Base-by-base conservation (phyloP, 2,888 invertebrate genomes). In the Philonicus albiceps region DNA sequence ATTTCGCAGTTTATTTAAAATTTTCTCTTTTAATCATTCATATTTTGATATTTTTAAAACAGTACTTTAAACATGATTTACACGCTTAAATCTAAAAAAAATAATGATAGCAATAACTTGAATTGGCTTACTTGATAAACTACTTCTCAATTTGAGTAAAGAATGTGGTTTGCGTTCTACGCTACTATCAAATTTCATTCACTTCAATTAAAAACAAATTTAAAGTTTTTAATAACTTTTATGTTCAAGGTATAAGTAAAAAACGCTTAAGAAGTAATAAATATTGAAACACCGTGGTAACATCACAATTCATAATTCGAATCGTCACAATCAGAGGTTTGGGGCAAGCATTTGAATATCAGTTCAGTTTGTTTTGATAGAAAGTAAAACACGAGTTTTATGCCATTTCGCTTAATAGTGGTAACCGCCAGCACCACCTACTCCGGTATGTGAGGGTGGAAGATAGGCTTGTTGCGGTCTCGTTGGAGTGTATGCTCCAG, bases 401-500 rank as follows among this genome's bases (percentile, higher is more conserved):
- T 55, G 22, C 34, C 40, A 84, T 73, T 49, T 55, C 19, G 8
- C 22, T 49, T 86, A 88, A 74, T 88, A 88, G 55, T 87, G 88
- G 72, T 88, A 88, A 80, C 88, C 88, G 11, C 87, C 55, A 37
- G 43, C 27, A n/a, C 73, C 43, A 13, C 83, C 78, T 34, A 49
- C 64, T 16, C 83, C 80, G 31, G 81, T 84, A 13, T 64, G 85
- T 64, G 85, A 74, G 78, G 91, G 91, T 3, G 91, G 91, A 85
- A 91, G 88, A 87, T 92, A 92, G 19, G 90, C 89, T 6, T 90
- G 87, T 11, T 90, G 88, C 0, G 91, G 90, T 4, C 87, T 87
- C 83, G 89, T 89, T 22, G 89, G 89, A 1, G 89, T 88, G 27
- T 88, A 86, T 22, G 40, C 40, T 2, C 40, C 40, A 1, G 16